Evolutionary conservation across 2,888 invertebrate species (phyloP), one percentile per base, ranked within the genome.

Genomic region (Chymomyza fuscimana): DNA sequence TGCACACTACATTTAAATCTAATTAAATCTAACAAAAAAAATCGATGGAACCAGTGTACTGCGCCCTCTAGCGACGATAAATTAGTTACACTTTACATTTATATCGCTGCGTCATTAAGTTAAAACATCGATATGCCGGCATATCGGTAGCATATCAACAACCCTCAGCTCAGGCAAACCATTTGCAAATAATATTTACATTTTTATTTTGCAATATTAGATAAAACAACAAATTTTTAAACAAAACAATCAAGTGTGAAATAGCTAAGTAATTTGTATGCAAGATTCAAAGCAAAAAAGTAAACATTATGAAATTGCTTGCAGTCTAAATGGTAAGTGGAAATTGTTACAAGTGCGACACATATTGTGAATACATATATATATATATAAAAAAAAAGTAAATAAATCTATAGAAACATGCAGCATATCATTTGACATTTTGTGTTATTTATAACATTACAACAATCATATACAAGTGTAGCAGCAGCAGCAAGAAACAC

Each of bases 271-370:
- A 46, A 12, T 46, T 10, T 10, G 40, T 2, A 46, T 46, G 40
- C 12, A 10, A 46, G 12, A 12, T 46, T 12, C 4, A 12, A 46
- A 46, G 12, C 10, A 10, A 46, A 46, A 6, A 46, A 46, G 12
- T 46, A 46, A 46, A 54, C 54, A 54, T n/a, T 54, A 72, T 72
- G 71, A 72, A 72, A 67, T 71, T 72, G 71, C 72, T 67, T 71
- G 71, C 71, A 72, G 71, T 72, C 71, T 72, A 67, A 72, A 72
- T 72, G 72, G 72, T 72, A 67, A 71, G 71, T 36, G n/a, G 54
- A 54, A 22, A 54, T 19, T 19, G 7, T 54, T 54, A 22, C 54
- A 19, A 54, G 7, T 22, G 22, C 54, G 22, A 15, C 16, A 54
- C 54, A 54, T 5, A n/a, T 32, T 32, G 40, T 46, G 40, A 46